Percentiles rank a stretch among this genome's conserved stretches.
Evolutionary conservation across 2,888 invertebrate genomes (phyloP).

Genomic region (Pollenia angustigena): DNA sequence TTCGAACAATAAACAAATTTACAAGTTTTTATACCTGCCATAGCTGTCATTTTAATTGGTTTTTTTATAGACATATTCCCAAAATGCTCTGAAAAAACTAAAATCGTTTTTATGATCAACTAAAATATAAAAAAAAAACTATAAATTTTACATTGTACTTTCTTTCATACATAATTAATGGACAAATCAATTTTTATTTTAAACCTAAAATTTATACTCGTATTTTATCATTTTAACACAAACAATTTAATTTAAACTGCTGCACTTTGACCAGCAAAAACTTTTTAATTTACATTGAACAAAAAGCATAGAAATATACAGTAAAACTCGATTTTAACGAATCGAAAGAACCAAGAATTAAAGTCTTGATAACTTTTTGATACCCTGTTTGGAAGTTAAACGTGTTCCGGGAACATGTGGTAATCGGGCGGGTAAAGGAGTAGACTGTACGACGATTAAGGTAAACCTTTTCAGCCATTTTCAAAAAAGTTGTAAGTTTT

Average conservation of each 20-base stretch:
- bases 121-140: neutral
- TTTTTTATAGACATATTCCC: neutral
- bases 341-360: too few relatives aligned
- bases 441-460: too few relatives aligned
- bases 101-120: neutral
- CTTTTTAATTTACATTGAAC: neutral
- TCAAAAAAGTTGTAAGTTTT: too few relatives aligned
- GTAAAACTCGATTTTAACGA: neutral
- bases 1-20: neutral
- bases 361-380: too few relatives aligned
- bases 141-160: neutral
- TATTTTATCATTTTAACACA: constrained; percentile 29
- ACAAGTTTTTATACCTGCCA: neutral
- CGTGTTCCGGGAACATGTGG: too few relatives aligned
- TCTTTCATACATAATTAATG: neutral
- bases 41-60: constrained; percentile 15
- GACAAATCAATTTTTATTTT: constrained; percentile 23
- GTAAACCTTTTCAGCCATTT: too few relatives aligned
- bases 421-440: too few relatives aligned
- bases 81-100: too few relatives aligned
- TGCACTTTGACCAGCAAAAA: constrained; percentile 6
- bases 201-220: constrained; percentile 8
- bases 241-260: neutral
- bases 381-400: too few relatives aligned
- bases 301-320: neutral